Evolutionary conservation across 2,888 invertebrate species (phyloP), one percentile per base, ranked within the genome.

Genomic region (Aquatica leii): DNA sequence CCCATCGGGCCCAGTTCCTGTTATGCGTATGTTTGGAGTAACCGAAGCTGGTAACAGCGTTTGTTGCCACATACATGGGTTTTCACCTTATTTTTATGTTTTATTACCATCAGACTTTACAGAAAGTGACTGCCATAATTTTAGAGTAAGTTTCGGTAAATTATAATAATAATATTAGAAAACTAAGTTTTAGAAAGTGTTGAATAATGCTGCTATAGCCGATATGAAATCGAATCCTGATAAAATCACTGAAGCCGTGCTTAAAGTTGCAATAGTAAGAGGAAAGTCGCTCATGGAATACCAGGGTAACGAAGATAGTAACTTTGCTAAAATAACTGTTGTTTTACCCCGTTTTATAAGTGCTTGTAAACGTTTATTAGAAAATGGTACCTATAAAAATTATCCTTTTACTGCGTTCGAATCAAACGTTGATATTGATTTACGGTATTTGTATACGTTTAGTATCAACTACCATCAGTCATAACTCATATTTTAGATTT

Each of bases 351-450:
- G 86, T 76, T 84, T 97, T 57, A 89, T 98, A 61, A 91, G 97
- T 24, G 88, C 95, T 21, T 88, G 93, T 0, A 95, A 95, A 77
- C 84, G 97, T 60, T 80, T 97, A 11, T 84, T 98, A 43, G 95
- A 95, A 76, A 89, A 87, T 67, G 86, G 88, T 12, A 74, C 87
- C 5, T 83, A 88, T 65, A 82, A 84, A 59, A 81, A 84, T 69
- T 86, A 88, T 75, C 79, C 81, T 20, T 91, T 89, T 76, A 83
- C 81, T 53, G 83, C 87, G 57, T 94, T 90, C 83, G 99, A 99
- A 83, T 92, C 93, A 46, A 99, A 99, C 81, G 94, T 99, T 71
- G 99, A 99, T 82, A 97, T 97, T 84, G 98, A 99, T 84, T 95
- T 98, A 73, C 87, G 91, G 46, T 46, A 17, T 1, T n/a, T n/a